Conservation (phyloP, 2,797 vertebrate genomes). For the Sebastes hubbsi region DNA sequence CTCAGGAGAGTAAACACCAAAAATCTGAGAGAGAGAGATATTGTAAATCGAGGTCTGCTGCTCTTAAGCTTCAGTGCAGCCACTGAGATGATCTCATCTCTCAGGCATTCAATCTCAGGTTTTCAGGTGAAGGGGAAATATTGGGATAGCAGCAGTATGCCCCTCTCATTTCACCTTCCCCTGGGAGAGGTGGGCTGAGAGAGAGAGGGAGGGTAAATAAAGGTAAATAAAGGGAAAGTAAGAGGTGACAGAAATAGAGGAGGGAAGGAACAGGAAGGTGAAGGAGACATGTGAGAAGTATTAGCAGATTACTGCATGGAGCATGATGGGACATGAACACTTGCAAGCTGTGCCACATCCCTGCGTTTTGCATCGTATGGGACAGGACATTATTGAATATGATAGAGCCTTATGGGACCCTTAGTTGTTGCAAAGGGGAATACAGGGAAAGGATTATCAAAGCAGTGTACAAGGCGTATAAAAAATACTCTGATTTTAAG, state of each 20-base stretch:
- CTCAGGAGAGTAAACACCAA: conserved; percentile 11
- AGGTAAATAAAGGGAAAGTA: conserved; percentile 9
- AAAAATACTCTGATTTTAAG: neutral
- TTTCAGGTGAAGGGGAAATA: conserved; percentile 53
- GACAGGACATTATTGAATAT: conserved; percentile 21
- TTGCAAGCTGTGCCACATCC: conserved; percentile 39
- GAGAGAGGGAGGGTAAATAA: neutral
- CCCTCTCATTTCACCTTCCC: conserved; percentile 23
- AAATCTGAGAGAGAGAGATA: conserved; percentile 15
- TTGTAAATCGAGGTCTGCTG: neutral
- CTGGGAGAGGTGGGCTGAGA: conserved; percentile 19
- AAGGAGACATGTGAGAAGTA: conserved; percentile 72
- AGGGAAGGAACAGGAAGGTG: conserved; percentile 35
- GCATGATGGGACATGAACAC: conserved; percentile 77
- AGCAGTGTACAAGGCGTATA: neutral
- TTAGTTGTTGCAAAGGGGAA: conserved; percentile 1
- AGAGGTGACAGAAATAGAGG: conserved; percentile 36
- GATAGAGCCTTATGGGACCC: neutral
- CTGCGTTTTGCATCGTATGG: conserved; percentile 28
- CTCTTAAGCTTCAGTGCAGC: neutral
- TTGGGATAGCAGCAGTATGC: conserved; percentile 12
- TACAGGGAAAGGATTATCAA: neutral
- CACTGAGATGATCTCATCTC: conserved; percentile 51
- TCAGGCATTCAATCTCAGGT: conserved; percentile 35
- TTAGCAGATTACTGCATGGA: conserved; percentile 73